A percentile compares a stretch with the other conserved stretches of the same genome.
Evolutionary conservation across 2,113 vertebrate species (phyloP).

Genomic region (Oryctolagus cuniculus): mOryCun1.1 NC_091434.1:9451001-9451500

Average conservation of each 20-base stretch:
- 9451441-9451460: background rate
- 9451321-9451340: constrained; percentile 38
- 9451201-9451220: background rate
- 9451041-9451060: constrained; percentile 87
- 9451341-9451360: background rate
- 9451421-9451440: background rate
- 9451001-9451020: constrained; percentile 97
- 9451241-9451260: background rate
- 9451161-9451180: rapidly evolving
- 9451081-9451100: background rate
- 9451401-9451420: background rate
- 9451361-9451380: background rate
- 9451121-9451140: background rate
- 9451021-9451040: constrained; percentile 98
- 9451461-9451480: background rate
- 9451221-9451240: background rate
- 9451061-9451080: background rate
- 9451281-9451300: constrained; percentile 71
- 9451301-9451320: constrained; percentile 54
- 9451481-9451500: background rate
- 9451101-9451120: background rate
- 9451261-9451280: background rate
- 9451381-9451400: background rate
- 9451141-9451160: background rate
- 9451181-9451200: rapidly evolving